Evolutionary conservation across 2,888 invertebrate genomes (phyloP).

Genomic region (Acrobasis consociella): DNA sequence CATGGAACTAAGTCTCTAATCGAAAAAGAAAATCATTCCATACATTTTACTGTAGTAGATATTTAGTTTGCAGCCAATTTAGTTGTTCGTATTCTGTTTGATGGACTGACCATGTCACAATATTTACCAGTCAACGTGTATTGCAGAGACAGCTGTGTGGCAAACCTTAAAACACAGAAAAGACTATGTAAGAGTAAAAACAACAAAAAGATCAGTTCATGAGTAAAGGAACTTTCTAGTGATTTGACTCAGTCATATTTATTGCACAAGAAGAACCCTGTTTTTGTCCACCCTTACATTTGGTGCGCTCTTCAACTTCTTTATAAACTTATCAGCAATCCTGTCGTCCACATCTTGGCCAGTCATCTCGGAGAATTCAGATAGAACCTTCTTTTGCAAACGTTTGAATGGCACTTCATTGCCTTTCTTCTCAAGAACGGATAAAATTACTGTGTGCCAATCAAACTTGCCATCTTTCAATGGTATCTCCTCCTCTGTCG

Average conservation of each 20-base stretch:
- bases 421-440: conserved; percentile 77
- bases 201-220: background rate
- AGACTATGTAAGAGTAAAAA: background rate
- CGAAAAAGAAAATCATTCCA: no score
- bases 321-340: conserved; percentile 87
- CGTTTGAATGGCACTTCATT: conserved; percentile 88
- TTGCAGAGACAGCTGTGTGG: no score
- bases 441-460: conserved; percentile 76
- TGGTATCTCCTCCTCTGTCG: conserved; percentile 57
- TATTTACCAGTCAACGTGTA: no score
- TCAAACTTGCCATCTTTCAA: conserved; percentile 65
- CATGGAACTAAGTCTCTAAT: no score
- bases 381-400: conserved; percentile 88
- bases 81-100: no score
- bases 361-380: conserved; percentile 82
- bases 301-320: conserved; percentile 86
- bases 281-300: conserved; percentile 85
- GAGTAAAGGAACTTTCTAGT: background rate
- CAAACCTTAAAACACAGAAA: no score
- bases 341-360: conserved; percentile 82
- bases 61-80: no score
- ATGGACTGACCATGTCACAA: no score
- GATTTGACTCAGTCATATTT: conserved; percentile 26
- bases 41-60: no score
- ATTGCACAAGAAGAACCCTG: conserved; percentile 73